phyloP scores from a whole-genome alignment of 2,888 invertebrate genomes.

The Salpingus planirostris region DNA sequence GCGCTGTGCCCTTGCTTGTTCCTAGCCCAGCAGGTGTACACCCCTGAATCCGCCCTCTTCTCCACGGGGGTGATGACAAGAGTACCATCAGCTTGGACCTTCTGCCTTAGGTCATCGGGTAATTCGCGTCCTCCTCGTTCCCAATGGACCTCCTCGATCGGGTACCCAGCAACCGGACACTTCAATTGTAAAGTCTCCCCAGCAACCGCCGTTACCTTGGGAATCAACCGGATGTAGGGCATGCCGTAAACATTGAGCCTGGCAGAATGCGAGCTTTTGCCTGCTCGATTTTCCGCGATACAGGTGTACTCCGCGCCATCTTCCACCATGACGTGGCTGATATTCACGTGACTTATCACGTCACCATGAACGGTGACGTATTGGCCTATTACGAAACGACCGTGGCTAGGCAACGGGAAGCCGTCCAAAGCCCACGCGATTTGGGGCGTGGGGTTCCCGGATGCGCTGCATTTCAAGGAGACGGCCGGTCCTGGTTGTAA shows the following conservation, averaged over 20 bases:
- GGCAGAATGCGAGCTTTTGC: slow-evolving; percentile 62
- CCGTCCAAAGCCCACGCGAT: slow-evolving; percentile 70
- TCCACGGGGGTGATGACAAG: slow-evolving; percentile 67
- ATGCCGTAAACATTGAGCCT: slow-evolving; percentile 72
- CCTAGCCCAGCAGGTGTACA: slow-evolving; percentile 71
- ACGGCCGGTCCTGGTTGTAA: slow-evolving; percentile 70
- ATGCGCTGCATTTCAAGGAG: slow-evolving; percentile 66
- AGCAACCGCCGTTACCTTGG: slow-evolving; percentile 73
- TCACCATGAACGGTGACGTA: slow-evolving; percentile 71
- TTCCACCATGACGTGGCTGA: slow-evolving; percentile 67
- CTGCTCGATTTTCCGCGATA: slow-evolving; percentile 66
- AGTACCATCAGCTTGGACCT: slow-evolving; percentile 64
- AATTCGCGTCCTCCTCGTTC: slow-evolving; percentile 63
- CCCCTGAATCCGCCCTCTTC: slow-evolving; percentile 64
- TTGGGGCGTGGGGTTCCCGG: slow-evolving; percentile 69
- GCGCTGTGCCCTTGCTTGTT: slow-evolving; percentile 71
- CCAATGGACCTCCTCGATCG: slow-evolving; percentile 74
- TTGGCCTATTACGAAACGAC: slow-evolving; percentile 63
- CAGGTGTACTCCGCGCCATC: slow-evolving; percentile 77
- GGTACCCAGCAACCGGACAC: slow-evolving; percentile 77
- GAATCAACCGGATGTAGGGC: slow-evolving; percentile 70
- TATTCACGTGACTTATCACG: slow-evolving; percentile 76
- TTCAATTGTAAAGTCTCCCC: slow-evolving; percentile 65
- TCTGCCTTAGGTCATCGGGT: slow-evolving; percentile 72
- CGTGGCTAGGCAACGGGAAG: slow-evolving; percentile 55